Evolutionary conservation across 2,113 vertebrate species (phyloP), one percentile per base, ranked within the genome.

Genomic region (Cephalopholis sonnerati): DNA sequence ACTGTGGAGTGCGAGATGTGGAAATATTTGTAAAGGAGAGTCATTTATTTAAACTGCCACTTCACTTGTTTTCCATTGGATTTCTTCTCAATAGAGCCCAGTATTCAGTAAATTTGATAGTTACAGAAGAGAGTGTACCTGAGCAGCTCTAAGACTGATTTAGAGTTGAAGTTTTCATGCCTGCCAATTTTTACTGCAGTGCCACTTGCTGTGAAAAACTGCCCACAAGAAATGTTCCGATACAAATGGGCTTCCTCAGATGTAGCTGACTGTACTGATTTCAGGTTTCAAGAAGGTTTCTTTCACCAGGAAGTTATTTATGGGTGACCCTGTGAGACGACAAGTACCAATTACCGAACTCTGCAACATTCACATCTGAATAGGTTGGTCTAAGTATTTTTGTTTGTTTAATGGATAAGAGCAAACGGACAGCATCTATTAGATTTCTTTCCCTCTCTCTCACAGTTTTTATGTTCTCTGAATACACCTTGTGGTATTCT

Each of bases 161-260:
- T 71, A 64, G 24, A 61, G 48, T 18, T 2, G 8, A 48, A 46
- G 2, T 44, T 13, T 39, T 32, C 18, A 51, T n/a, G 17, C 32
- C 61, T 71, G 66, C 61, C 77, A 81, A 10, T 57, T 64, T 66
- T 61, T 24, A 74, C 44, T 64, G 62, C 62, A 57, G 29, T 48
- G 54, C 4, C 9, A 50, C 71, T 78, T 53, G 27, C 58, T 66
- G 25, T 79, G 50, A 70, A 73, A 71, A 74, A 53, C 41, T 54
- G 36, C 44, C 25, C 13, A 48, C 29, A n/a, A 58, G 58, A 54
- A 62, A 54, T 32, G 32, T 53, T 41, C 48, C 15, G 57, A 3
- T 65, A 59, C 25, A 76, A 72, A 48, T 44, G 15, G 22, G 10
- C 7, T 59, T 10, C 25, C 48, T 25, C 39, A 59, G 57, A 55